Evolutionary conservation across 2,888 invertebrate species (phyloP), one percentile per base, ranked within the genome.

Genomic region (Acleris laterana): DNA sequence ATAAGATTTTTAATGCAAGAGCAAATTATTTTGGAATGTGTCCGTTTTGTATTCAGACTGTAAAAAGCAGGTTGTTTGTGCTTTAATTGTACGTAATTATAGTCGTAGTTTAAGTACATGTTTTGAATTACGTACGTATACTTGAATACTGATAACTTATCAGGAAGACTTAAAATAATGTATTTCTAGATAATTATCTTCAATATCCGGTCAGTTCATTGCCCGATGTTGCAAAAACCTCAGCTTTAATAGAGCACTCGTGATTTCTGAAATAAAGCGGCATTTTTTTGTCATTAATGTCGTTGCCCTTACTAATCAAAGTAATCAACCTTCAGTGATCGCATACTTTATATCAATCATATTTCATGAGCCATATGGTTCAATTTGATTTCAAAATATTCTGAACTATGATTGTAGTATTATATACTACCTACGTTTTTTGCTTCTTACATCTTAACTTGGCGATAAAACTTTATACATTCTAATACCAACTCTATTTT

Each of bases 271-370:
- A n/a, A 61, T 49, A 52, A 48, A 63, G 28, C 56, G 49, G 25
- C 51, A 28, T 42, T 65, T 65, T 65, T 65, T 65, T 46, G 65
- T 60, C 20, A 46, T 28, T 57, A 57, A 6, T 53, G 64, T 64
- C 64, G 64, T 53, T 58, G 51, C 51, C 48, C 58, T 52, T 59
- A 25, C 50, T 61, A 56, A 65, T 65, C 55, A 56, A 60, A 25
- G 44, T 61, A 56, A 65, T 65, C 55, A 56, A 60, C 13, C 42
- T 58, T 64, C 48, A 20, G 16, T 49, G 53, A 60, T 60, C 49
- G 53, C 42, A 28, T 25, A 58, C 19, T 16, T 11, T 5, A 65
- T 16, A 50, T 49, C 11, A 25, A 49, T 42, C 55, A 13, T 60
- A 50, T 25, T n/a, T 9, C 4, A 11, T 49, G 16, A 0, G 5